Percentiles rank a stretch among this genome's conserved stretches.
Evolutionary conservation across 2,113 vertebrate genomes (phyloP).

Genomic region (Dicrurus megarhynchus): DNA sequence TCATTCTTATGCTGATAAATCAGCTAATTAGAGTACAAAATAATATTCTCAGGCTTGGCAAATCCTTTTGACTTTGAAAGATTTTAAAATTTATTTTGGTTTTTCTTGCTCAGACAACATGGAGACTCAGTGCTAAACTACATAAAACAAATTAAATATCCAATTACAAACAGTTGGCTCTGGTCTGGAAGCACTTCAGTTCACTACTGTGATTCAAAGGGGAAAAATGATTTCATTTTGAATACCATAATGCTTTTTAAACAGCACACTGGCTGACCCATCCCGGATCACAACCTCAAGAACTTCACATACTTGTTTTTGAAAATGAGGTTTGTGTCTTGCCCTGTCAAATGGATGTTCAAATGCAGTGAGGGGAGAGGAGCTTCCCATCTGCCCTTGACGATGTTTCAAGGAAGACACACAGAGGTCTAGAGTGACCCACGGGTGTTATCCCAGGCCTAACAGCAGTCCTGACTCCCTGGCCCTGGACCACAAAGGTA

Average conservation of each 20-base stretch:
- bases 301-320: background rate
- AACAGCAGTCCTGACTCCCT: background rate
- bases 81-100: background rate
- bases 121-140: conserved; percentile 1
- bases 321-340: background rate
- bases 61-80: conserved; percentile 3
- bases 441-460: background rate
- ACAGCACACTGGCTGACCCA: conserved; percentile 8
- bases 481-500: background rate
- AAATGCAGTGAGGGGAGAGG: background rate
- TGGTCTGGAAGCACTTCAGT: conserved; percentile 39
- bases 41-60: background rate
- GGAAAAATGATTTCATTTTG: conserved; percentile 25
- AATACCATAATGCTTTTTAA: background rate
- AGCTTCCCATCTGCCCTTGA: background rate
- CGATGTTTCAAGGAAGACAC: background rate
- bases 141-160: conserved; percentile 26
- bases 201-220: background rate
- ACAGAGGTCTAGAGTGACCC: background rate
- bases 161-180: conserved; percentile 39
- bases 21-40: conserved; percentile 12
- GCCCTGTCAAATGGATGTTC: background rate
- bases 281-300: background rate
- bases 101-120: background rate
- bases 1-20: background rate